Evolutionary conservation across 2,113 vertebrate genomes (phyloP).

Genomic region (Buteo buteo): DNA sequence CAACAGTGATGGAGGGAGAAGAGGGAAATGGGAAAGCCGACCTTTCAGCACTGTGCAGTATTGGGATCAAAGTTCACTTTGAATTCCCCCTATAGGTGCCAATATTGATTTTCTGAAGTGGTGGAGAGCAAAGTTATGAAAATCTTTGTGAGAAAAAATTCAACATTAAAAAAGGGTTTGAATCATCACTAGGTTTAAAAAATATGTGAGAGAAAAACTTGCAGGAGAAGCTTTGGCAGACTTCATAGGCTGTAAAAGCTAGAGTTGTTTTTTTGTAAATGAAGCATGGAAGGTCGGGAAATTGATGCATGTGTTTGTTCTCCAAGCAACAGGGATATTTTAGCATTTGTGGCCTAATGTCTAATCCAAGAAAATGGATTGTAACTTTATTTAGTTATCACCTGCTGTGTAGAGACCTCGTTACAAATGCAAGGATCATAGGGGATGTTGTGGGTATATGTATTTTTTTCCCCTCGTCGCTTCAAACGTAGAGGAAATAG

Average conservation of each 20-base stretch:
- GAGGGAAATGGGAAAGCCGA: not conserved
- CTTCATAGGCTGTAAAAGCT: not conserved
- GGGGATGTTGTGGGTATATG: not conserved
- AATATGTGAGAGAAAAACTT: not conserved
- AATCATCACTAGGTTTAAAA: not conserved
- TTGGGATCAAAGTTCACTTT: not conserved
- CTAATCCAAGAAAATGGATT: slow-evolving; percentile 24
- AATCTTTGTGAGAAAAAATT: not conserved
- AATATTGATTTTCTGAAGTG: not conserved
- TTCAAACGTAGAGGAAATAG: slow-evolving; percentile 65
- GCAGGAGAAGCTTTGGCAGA: not conserved
- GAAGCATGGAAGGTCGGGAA: not conserved
- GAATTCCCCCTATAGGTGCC: not conserved
- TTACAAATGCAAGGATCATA: slow-evolving; percentile 55
- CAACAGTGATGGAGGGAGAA: not conserved
- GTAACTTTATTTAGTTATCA: slow-evolving; percentile 55
- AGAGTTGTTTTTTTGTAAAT: not conserved
- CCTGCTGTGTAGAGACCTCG: slow-evolving; percentile 38
- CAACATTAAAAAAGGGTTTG: not conserved
- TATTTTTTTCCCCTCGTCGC: slow-evolving; percentile 20
- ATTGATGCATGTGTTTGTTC: not conserved
- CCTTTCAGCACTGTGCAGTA: not conserved
- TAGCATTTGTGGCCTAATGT: not conserved
- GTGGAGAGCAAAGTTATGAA: not conserved
- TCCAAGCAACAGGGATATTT: not conserved